These are phyloP conservation scores for Colinus virginianus DNA, from an alignment of 2,113 vertebrate species.

Conservation along the genomic window DNA sequence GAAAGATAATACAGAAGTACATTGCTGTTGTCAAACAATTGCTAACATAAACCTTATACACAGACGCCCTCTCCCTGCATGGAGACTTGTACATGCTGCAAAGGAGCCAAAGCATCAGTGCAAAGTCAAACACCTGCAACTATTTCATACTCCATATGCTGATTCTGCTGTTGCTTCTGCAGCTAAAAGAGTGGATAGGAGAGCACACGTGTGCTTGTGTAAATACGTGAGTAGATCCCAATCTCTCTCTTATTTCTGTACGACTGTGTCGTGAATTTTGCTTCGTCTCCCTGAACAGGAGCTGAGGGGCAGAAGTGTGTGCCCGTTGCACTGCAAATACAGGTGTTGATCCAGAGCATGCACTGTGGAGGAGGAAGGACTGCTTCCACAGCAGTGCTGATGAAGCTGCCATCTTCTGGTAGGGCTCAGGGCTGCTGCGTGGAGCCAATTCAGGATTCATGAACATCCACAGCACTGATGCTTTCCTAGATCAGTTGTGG, in stretches of 20 bases:
- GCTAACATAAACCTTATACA: neutral
- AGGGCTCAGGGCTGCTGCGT: neutral
- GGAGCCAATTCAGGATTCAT: neutral
- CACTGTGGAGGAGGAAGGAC: neutral
- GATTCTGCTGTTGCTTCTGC: neutral
- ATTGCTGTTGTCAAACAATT: neutral
- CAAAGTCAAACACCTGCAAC: neutral
- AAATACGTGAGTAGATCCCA: rapidly evolving
- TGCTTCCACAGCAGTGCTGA: neutral
- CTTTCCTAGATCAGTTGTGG: neutral
- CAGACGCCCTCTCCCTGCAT: neutral
- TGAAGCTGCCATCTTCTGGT: neutral
- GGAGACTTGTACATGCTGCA: neutral
- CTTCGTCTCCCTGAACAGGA: neutral
- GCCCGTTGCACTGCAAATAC: neutral
- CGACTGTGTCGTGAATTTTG: neutral
- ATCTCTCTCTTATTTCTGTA: rapidly evolving
- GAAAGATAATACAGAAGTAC: neutral
- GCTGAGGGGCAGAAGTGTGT: neutral
- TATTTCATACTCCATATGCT: rapidly evolving
- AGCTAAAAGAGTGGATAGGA: neutral
- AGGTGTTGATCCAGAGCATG: neutral
- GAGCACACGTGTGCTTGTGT: neutral
- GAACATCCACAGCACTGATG: no score
- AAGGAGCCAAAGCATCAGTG: neutral